phyloP scores from a whole-genome alignment of 2,797 vertebrate species.

The Bryconaethiops microstoma region DNA sequence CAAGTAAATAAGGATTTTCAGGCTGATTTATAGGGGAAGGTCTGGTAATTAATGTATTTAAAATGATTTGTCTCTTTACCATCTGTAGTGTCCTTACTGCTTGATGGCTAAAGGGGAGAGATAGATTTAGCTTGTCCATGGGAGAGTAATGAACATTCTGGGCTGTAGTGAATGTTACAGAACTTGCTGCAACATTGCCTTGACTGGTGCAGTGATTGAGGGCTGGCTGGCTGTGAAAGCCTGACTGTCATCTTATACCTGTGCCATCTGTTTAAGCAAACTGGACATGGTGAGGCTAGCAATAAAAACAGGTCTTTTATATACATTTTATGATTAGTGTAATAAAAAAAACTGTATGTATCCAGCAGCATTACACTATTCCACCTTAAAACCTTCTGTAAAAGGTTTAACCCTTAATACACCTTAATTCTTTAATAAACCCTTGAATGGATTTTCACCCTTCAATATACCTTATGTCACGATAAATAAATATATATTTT shows the following conservation, averaged over 20 bases:
- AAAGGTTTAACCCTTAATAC: too few relatives aligned
- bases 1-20: not conserved
- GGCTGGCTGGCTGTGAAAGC: not conserved
- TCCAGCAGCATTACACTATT: not conserved
- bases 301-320: not conserved
- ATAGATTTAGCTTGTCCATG: constrained; percentile 9
- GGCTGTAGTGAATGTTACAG: not conserved
- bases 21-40: not conserved
- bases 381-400: not conserved
- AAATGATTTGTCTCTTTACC: constrained; percentile 13
- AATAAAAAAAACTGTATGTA: not conserved
- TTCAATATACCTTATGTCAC: too few relatives aligned
- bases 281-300: constrained; percentile 1
- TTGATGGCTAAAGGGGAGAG: constrained; percentile 24
- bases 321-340: not conserved
- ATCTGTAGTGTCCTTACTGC: constrained; percentile 4
- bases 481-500: too few relatives aligned
- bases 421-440: too few relatives aligned
- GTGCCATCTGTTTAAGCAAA: constrained; percentile 26
- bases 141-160: not conserved
- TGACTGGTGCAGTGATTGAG: constrained; percentile 20
- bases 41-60: not conserved
- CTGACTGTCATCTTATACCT: constrained; percentile 12
- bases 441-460: too few relatives aligned
- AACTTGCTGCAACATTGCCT: not conserved